Evolutionary conservation across 2,113 vertebrate species (phyloP), one percentile per base, ranked within the genome.

Genomic region (Paramisgurnus dabryanus): DNA sequence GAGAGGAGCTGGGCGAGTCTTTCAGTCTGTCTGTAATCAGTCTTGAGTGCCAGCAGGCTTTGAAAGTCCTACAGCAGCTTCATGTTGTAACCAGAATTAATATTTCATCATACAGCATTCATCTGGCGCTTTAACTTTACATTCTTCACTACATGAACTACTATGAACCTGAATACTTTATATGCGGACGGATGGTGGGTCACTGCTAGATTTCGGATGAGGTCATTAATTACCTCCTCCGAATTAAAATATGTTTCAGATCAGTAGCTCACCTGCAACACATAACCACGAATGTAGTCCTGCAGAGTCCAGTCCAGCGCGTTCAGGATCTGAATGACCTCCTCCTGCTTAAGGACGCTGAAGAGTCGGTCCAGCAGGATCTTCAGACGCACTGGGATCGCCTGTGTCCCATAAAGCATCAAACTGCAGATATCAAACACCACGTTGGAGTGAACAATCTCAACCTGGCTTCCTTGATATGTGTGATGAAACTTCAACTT

Each of bases 71-170:
- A 90, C 89, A 91, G 92, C 91, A 84, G 95, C 94, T 95, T 94
- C 93, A 82, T 95, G 94, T 95, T 92, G 93, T 94, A 96, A 95
- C 94, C 91, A 89, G 85, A 90, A 95, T 98, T 95, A 97, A 99
- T 99, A 97, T 98, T 99, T 99, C 93, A 99, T 98, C 95, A 96
- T 92, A 97, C 93, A 94, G 94, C 95, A 95, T 95, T 94, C 93
- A 94, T 94, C 93, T 93, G 94, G 95, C 94, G 92, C 93, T 95
- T 96, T 94, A 93, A 89, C 89, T 93, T 89, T 86, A 93, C 93
- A 85, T 92, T 90, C 85, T 89, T 92, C 88, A 93, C 93, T 94
- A 95, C 94, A 94, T 90, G 93, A 94, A 88, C 93, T 94, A 95
- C 95, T 94, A 95, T 92, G 94, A 94, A 92, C 90, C 94, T 95